Evolutionary conservation across 2,113 vertebrate species (phyloP), one percentile per base, ranked within the genome.

Genomic region (Upupa epops): DNA sequence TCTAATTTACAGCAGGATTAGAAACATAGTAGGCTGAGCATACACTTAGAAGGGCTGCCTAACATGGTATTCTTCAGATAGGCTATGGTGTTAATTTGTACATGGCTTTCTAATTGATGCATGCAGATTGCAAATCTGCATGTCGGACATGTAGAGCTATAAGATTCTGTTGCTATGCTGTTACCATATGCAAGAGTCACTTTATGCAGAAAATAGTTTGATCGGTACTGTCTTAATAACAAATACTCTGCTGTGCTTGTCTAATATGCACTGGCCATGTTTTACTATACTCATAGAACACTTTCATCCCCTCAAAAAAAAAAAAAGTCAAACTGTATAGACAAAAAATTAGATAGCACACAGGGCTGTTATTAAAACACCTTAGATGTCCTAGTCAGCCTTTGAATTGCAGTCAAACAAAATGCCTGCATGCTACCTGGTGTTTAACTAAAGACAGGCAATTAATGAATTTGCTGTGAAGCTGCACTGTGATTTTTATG

Each of bases 101-200:
- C 11, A 7, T 46, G 69, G 58, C 78, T 89, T 78, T 85, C 29
- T 89, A 85, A 92, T 68, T 31, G 83, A 71, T 76, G 31, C 5
- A 8, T 4, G 22, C 16, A 61, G 36, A 74, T 85, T 93, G 73
- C 65, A 96, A 93, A 91, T 80, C 90, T 94, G 69, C 60, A 24
- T 40, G 61, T 91, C 86, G 93, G 89, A 83, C n/a, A 24, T 73
- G 61, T 16, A 79, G 88, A 93, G 52, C 63, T 24, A 56, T 11
- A 5, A 48, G 64, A 45, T 40, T 19, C 46, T 66, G 81, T 51
- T 89, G 71, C 25, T 51, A 11, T 4, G 2, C 58, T 70, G 32
- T 74, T 88, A 31, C 31, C 72, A 59, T 65, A 48, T 36, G 7
- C 48, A 73, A 42, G 40, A 88, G 37, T 69, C 31, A 48, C 54